A percentile compares a stretch with the other conserved stretches of the same genome.
Conservation (phyloP, 2,113 vertebrate genomes). For the Odobenus rosmarus region DNA sequence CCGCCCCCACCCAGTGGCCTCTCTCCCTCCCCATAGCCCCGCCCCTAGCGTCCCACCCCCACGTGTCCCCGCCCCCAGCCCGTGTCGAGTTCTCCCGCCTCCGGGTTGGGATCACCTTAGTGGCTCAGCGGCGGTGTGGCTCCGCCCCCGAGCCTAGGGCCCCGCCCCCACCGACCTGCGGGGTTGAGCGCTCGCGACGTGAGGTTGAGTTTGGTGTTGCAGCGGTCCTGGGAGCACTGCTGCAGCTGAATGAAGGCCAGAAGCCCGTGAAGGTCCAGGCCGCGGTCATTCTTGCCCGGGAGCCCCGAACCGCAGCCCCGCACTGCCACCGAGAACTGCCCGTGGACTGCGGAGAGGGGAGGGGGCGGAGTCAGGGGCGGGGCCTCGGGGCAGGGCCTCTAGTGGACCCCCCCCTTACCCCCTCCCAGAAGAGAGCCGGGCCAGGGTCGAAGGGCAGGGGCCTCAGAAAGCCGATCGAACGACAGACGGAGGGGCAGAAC, state of each 20-base stretch:
- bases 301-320: conserved; percentile 79
- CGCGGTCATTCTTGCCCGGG: conserved; percentile 80
- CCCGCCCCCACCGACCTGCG: conserved; percentile 25
- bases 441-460: rapidly evolving
- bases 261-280: conserved; percentile 78
- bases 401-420: too few relatives aligned
- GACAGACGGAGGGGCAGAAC: background rate
- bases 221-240: conserved; percentile 78
- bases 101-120: background rate
- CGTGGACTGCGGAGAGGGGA: conserved; percentile 69
- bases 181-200: conserved; percentile 63
- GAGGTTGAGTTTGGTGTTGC: conserved; percentile 80
- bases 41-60: background rate
- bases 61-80: background rate
- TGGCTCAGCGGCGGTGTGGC: rapidly evolving
- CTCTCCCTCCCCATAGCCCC: background rate
- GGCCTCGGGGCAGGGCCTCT: background rate
- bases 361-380: background rate
- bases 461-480: background rate
- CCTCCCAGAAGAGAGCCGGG: rapidly evolving
- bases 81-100: background rate
- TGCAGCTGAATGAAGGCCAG: conserved; percentile 81
- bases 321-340: conserved; percentile 79
- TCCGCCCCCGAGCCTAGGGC: background rate
- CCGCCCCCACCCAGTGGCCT: rapidly evolving